Conservation (phyloP, 1,140 invertebrate species). For the Halesus radiatus region DNA sequence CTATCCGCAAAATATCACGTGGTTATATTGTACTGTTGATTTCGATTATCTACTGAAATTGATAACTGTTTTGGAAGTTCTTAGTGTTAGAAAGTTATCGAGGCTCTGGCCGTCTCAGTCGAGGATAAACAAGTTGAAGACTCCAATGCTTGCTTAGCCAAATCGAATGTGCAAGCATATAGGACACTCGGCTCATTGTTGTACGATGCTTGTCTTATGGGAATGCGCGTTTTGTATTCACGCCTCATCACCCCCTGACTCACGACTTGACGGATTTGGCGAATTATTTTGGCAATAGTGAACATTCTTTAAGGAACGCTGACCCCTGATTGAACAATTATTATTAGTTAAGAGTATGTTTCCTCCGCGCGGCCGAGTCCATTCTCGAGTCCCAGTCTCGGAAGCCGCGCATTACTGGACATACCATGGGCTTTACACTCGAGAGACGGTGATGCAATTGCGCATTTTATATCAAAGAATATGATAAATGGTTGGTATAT, state of each 20-base stretch:
- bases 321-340: conserved; percentile 29
- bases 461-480: too few species aligned
- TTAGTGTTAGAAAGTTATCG: too few species aligned
- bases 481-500: too few species aligned
- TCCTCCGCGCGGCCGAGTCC: neutral
- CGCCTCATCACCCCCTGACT: conserved; percentile 25
- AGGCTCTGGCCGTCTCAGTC: too few species aligned
- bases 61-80: too few species aligned
- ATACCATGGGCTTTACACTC: too few species aligned
- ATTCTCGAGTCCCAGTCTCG: too few species aligned
- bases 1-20: too few species aligned
- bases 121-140: conserved; percentile 15
- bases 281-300: conserved; percentile 43
- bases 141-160: neutral
- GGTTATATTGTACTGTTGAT: too few species aligned
- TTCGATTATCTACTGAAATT: too few species aligned
- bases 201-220: conserved; percentile 21
- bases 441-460: too few species aligned
- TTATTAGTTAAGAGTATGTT: neutral
- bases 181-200: conserved; percentile 29
- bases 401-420: too few species aligned
- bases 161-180: neutral
- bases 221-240: conserved; percentile 35
- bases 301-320: conserved; percentile 30
- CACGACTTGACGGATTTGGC: conserved; percentile 23